Evolutionary conservation across 1,140 invertebrate genomes (phyloP).

Genomic region (Matsumurasca onukii): DNA sequence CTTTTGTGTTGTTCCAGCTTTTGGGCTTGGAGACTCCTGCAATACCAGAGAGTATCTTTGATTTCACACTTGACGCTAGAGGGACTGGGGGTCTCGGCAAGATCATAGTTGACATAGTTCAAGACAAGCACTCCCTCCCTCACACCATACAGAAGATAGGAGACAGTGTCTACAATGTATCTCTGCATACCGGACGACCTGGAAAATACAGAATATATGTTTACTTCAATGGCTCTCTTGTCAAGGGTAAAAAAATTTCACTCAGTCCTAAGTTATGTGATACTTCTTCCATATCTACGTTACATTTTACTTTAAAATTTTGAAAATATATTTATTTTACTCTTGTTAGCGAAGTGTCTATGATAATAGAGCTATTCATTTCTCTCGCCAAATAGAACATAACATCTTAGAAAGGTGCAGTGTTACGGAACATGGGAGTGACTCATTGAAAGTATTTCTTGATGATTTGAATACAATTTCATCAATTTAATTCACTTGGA

Average conservation of each 20-base stretch:
- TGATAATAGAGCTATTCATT: too few species aligned
- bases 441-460: too few species aligned
- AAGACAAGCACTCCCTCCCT: slow-evolving; percentile 79
- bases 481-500: too few species aligned
- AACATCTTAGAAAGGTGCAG: too few species aligned
- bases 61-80: slow-evolving; percentile 80
- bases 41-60: slow-evolving; percentile 67
- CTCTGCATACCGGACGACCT: slow-evolving; percentile 83
- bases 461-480: too few species aligned
- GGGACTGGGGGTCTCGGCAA: slow-evolving; percentile 86
- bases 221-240: slow-evolving; percentile 93
- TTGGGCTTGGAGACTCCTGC: slow-evolving; percentile 59
- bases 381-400: too few species aligned
- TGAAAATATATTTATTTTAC: background rate
- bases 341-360: background rate
- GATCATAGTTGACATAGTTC: slow-evolving; percentile 84
- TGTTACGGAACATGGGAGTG: too few species aligned
- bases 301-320: slow-evolving; percentile 20
- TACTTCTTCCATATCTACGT: too few species aligned
- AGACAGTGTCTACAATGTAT: slow-evolving; percentile 79
- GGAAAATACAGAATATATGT: slow-evolving; percentile 93
- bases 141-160: slow-evolving; percentile 81
- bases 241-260: slow-evolving; percentile 65
- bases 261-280: background rate
- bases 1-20: slow-evolving; percentile 54